Evolutionary conservation across 2,113 vertebrate genomes (phyloP).

Genomic region (Thamnaconus septentrionalis): DNA sequence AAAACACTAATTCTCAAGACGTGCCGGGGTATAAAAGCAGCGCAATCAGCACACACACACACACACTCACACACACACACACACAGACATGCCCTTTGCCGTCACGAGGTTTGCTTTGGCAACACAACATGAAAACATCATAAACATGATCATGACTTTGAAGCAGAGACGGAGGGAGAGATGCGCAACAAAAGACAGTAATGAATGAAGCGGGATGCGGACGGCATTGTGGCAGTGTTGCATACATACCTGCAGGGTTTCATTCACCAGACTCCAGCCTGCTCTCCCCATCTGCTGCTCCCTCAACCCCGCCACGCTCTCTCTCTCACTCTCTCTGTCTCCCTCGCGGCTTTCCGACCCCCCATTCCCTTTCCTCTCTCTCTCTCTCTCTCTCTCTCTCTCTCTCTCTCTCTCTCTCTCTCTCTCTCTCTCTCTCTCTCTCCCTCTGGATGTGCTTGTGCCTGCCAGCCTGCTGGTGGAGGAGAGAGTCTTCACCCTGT

Average conservation of each 20-base stretch:
- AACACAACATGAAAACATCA: constrained; percentile 8
- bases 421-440: background rate
- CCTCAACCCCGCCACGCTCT: constrained; percentile 32
- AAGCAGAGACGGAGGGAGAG: constrained; percentile 26
- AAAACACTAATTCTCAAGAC: constrained; percentile 44
- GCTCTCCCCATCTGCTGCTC: constrained; percentile 34
- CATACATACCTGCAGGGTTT: constrained; percentile 72
- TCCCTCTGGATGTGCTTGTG: constrained; percentile 39
- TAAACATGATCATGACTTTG: constrained; percentile 45
- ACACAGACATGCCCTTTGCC: background rate
- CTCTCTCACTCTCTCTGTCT: constrained; percentile 6
- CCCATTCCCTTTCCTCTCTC: constrained; percentile 25
- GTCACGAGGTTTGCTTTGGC: constrained; percentile 28
- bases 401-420: constrained; percentile 28
- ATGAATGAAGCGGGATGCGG: constrained; percentile 54
- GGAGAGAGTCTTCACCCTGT: constrained; percentile 66
- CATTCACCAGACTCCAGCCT: constrained; percentile 50
- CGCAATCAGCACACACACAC: constrained; percentile 18
- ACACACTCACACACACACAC: constrained; percentile 11
- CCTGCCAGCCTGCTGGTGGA: constrained; percentile 54
- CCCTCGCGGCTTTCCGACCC: constrained; percentile 20
- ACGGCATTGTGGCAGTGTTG: constrained; percentile 46
- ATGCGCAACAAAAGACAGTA: constrained; percentile 37
- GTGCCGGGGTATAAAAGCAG: constrained; percentile 27
- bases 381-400: constrained; percentile 39